phyloP scores from a whole-genome alignment of 2,797 vertebrate genomes.

The Acanthis flammea region DNA sequence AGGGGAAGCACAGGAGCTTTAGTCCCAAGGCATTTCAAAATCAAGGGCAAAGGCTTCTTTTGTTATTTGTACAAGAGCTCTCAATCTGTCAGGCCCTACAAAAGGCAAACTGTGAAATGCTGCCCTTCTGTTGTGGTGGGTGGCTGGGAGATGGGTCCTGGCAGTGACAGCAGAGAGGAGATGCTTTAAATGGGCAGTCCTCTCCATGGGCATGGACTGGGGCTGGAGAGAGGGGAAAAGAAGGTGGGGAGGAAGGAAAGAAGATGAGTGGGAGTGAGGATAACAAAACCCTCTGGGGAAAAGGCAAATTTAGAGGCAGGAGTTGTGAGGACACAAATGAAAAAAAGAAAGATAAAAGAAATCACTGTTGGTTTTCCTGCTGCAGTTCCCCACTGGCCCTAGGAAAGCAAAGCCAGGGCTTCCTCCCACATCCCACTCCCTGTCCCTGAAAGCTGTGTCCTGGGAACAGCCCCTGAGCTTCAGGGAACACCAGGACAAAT shows the following conservation, averaged over 20 bases:
- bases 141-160: not conserved
- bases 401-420: not conserved
- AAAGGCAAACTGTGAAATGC: not conserved
- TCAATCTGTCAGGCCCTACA: not conserved
- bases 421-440: not conserved
- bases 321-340: not conserved
- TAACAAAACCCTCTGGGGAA: not conserved
- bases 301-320: not conserved
- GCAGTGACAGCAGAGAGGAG: not conserved
- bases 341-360: not conserved
- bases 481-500: not conserved
- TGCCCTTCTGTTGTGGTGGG: not conserved
- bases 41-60: constrained; percentile 16
- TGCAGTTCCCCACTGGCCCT: not conserved
- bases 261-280: not conserved
- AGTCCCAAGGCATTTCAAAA: not conserved
- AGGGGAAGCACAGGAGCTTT: not conserved
- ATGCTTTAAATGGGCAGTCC: not conserved
- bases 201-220: not conserved
- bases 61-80: not conserved
- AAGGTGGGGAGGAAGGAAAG: not conserved
- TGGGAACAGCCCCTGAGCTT: not conserved
- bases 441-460: not conserved
- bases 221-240: not conserved
- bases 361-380: fast-evolving